phyloP scores from a whole-genome alignment of 2,797 vertebrate genomes.

The Percopsis omiscomaycus region DNA sequence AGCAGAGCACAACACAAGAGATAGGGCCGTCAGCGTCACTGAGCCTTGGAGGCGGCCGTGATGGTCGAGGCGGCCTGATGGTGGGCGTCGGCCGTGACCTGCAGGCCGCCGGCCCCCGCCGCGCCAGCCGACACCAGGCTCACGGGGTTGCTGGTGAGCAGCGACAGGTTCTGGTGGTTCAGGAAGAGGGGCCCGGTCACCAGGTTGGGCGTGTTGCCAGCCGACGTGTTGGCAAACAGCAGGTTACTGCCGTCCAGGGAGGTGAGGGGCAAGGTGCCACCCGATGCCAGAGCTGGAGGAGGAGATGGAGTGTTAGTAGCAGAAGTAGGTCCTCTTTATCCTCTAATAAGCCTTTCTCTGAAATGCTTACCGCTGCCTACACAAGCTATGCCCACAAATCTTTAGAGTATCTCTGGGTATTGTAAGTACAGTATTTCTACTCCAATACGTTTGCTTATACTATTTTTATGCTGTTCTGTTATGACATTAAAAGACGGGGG shows the following conservation, averaged over 20 bases:
- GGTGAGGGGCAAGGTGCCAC: slow-evolving; percentile 95
- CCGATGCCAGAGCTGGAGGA: slow-evolving; percentile 88
- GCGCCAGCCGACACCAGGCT: slow-evolving; percentile 92
- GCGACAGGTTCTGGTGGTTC: slow-evolving; percentile 97
- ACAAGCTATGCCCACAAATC: no score
- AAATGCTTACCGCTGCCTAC: no score
- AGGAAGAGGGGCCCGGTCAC: slow-evolving; percentile 96
- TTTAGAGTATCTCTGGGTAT: no score
- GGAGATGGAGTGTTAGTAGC: slow-evolving; percentile 31
- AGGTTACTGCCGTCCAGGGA: slow-evolving; percentile 94
- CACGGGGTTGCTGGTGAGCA: slow-evolving; percentile 98
- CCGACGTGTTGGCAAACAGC: slow-evolving; percentile 89
- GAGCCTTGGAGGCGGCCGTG: slow-evolving; percentile 97
- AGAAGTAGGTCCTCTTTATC: neutral
- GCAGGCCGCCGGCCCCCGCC: slow-evolving; percentile 84
- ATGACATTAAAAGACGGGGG: no score
- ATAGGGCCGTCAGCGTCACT: slow-evolving; percentile 78
- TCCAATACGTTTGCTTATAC: no score
- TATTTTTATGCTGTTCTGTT: no score
- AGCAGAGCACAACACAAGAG: slow-evolving; percentile 54
- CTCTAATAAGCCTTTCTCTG: no score
- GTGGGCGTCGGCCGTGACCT: slow-evolving; percentile 86
- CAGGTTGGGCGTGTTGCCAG: slow-evolving; percentile 85
- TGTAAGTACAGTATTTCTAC: no score
- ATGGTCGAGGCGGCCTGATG: slow-evolving; percentile 93